phyloP scores from a whole-genome alignment of 2,888 invertebrate genomes.

The Dorcus hopei region DNA sequence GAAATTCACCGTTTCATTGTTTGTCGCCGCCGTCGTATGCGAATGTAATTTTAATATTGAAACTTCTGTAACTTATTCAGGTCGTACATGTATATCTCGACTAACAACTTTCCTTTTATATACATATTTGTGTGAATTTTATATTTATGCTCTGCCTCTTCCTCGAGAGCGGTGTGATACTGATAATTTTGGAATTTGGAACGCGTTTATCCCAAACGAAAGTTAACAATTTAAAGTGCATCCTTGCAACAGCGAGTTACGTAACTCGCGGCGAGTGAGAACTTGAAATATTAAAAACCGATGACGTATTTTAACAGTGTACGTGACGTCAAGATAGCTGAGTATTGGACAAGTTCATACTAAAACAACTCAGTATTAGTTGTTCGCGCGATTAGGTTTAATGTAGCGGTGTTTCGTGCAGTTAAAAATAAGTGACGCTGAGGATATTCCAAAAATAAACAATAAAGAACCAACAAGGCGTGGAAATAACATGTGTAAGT shows the following conservation, averaged over 20 bases:
- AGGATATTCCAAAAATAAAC: constrained; percentile 2
- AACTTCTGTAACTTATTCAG: constrained; percentile 11
- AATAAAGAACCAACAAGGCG: too few relatives aligned
- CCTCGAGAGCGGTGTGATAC: neutral
- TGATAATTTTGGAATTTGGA: too few relatives aligned
- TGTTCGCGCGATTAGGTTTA: constrained; percentile 3
- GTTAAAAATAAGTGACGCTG: constrained; percentile 1
- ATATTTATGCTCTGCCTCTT: neutral
- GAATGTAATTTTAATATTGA: constrained; percentile 1
- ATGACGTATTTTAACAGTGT: constrained; percentile 2
- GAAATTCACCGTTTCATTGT: neutral
- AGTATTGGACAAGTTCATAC: constrained; percentile 3
- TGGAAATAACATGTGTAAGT: too few relatives aligned
- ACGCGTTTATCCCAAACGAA: neutral
- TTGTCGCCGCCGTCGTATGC: neutral
- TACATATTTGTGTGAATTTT: constrained; percentile 12
- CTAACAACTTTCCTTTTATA: constrained; percentile 16
- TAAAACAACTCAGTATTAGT: constrained; percentile 1
- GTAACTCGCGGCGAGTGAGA: neutral
- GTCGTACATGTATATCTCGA: constrained; percentile 15
- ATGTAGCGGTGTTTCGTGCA: neutral
- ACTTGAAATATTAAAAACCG: constrained; percentile 1
- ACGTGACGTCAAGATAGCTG: constrained; percentile 3
- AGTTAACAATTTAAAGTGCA: neutral
- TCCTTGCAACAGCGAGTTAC: neutral